phyloP scores from a whole-genome alignment of 2,888 invertebrate species.

The Scelioninae gen. 1 region DNA sequence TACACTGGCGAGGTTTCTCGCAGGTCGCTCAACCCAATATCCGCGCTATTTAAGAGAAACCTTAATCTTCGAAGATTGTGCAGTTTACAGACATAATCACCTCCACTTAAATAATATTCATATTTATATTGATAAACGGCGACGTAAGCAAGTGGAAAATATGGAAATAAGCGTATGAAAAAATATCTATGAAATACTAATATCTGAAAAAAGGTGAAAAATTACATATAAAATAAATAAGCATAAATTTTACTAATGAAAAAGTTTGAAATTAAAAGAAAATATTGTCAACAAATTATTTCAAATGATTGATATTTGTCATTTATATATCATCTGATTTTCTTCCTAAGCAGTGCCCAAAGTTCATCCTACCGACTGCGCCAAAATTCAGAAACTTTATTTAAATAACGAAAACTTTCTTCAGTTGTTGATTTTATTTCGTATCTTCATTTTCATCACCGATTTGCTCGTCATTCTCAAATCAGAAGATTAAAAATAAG shows the following conservation, averaged over 20 bases:
- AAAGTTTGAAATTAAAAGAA: no score
- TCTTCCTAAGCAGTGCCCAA: neutral
- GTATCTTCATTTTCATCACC: no score
- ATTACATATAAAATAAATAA: no score
- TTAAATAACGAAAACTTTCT: neutral
- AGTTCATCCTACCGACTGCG: neutral
- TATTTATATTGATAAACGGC: constrained; percentile 8
- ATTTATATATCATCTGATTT: no score
- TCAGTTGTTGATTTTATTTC: neutral
- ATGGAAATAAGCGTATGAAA: neutral
- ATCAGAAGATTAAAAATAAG: no score
- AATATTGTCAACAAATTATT: no score
- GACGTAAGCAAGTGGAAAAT: neutral
- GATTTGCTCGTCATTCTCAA: neutral
- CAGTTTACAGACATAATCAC: constrained; percentile 45
- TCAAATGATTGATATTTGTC: no score
- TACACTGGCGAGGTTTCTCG: constrained; percentile 61
- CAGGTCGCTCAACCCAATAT: constrained; percentile 67
- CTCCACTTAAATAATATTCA: constrained; percentile 40
- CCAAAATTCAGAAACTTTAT: neutral
- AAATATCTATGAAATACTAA: neutral
- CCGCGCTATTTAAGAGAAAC: constrained; percentile 51
- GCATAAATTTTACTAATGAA: no score
- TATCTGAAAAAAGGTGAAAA: neutral
- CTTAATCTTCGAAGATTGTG: constrained; percentile 47